These are phyloP conservation scores for Urocynchramus pylzowi DNA, from an alignment of 2,113 vertebrate species.

Conservation along the genomic window DNA sequence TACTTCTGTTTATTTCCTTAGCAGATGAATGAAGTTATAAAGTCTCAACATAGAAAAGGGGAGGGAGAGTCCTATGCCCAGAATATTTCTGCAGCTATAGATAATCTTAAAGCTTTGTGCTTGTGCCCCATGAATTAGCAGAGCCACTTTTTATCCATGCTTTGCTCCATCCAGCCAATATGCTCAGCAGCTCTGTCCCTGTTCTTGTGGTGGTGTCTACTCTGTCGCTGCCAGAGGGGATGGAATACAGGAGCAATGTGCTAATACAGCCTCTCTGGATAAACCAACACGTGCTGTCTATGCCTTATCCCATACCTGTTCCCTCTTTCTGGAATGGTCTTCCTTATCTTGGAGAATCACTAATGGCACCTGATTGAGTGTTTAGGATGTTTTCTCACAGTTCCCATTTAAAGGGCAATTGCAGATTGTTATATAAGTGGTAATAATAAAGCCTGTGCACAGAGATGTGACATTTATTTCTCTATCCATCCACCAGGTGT, in stretches of 20 bases:
- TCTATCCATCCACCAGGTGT: neutral
- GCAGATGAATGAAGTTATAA: neutral
- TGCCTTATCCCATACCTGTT: neutral
- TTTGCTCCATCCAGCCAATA: neutral
- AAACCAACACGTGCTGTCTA: neutral
- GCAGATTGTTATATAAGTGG: neutral
- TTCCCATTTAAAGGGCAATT: neutral
- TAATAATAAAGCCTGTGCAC: neutral
- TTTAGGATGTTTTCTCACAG: neutral
- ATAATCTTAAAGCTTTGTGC: neutral
- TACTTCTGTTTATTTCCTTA: neutral
- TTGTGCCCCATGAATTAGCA: neutral
- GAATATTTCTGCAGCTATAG: neutral
- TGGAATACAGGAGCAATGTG: fast-evolving
- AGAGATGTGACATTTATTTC: neutral
- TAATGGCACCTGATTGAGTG: neutral
- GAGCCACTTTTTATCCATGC: neutral
- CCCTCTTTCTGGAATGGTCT: neutral
- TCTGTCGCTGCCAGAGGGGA: neutral
- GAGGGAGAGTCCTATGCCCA: neutral
- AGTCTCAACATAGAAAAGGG: neutral
- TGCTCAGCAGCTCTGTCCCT: neutral
- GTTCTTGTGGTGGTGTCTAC: neutral
- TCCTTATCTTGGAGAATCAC: neutral
- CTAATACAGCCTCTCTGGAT: neutral